These are phyloP conservation scores for Argyra leucocephala DNA, from an alignment of 2,888 invertebrate species.

Conservation along the genomic window DNA sequence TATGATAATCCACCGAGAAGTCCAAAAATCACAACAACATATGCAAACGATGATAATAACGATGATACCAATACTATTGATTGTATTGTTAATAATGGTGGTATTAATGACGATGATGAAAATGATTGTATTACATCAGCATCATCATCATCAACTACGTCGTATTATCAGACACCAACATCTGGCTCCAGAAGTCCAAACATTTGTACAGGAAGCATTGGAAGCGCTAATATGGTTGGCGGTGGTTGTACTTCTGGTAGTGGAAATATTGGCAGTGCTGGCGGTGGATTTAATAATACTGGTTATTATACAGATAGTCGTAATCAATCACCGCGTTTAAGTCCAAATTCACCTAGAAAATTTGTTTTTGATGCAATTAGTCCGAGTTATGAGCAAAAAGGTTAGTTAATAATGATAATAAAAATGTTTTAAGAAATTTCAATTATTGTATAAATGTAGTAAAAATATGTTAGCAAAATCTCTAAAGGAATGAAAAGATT, in stretches of 20 bases:
- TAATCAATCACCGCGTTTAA: constrained; percentile 32
- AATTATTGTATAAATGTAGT: no score
- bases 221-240: constrained; percentile 29
- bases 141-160: constrained; percentile 33
- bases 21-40: constrained; percentile 43
- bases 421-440: no score
- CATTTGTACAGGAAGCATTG: constrained; percentile 27
- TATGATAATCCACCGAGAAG: constrained; percentile 39
- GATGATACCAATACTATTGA: constrained; percentile 22
- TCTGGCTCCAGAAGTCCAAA: constrained; percentile 32
- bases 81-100: constrained; percentile 7
- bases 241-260: constrained; percentile 30
- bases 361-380: constrained; percentile 49
- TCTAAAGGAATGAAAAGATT: no score
- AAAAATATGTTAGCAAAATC: no score
- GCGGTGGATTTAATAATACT: constrained; percentile 22
- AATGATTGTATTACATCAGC: constrained; percentile 11
- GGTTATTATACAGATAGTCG: neutral
- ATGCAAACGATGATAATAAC: constrained; percentile 37
- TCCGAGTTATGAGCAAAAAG: constrained; percentile 28
- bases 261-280: constrained; percentile 27
- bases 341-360: constrained; percentile 52
- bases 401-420: constrained; percentile 22
- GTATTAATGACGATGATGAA: constrained; percentile 6
- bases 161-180: constrained; percentile 38